These are phyloP conservation scores for Phrynocephalus guinanensis DNA, from an alignment of 2,797 vertebrate species.

Conservation along the genomic window DNA sequence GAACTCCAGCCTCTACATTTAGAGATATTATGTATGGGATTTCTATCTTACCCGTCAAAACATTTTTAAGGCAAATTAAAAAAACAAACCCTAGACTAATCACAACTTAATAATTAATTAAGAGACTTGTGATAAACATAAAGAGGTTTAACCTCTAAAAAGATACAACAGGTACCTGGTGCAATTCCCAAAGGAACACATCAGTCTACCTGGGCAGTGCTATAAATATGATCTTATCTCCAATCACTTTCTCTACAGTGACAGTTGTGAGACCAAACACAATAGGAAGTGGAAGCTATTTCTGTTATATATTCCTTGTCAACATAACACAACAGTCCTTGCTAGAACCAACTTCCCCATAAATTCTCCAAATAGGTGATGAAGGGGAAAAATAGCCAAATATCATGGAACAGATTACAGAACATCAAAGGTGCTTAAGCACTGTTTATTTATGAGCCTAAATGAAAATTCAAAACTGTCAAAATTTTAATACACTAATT, in stretches of 20 bases:
- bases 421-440: not conserved
- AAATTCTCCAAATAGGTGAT: not conserved
- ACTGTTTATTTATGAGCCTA: not conserved
- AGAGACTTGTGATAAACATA: not conserved
- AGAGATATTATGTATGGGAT: not conserved
- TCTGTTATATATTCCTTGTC: not conserved
- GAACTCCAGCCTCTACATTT: not conserved
- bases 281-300: not conserved
- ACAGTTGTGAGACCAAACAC: not conserved
- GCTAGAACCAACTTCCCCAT: not conserved
- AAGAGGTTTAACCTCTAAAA: not conserved
- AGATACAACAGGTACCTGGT: not conserved
- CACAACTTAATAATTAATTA: not conserved
- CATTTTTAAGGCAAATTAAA: not conserved
- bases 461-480: not conserved
- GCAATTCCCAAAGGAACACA: not conserved
- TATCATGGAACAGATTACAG: no score
- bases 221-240: not conserved
- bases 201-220: not conserved
- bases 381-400: not conserved
- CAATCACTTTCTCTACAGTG: not conserved
- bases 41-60: not conserved
- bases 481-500: not conserved
- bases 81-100: not conserved
- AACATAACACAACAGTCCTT: not conserved